Conservation (phyloP, 2,888 invertebrate genomes). For the Drosophila phalerata region DNA sequence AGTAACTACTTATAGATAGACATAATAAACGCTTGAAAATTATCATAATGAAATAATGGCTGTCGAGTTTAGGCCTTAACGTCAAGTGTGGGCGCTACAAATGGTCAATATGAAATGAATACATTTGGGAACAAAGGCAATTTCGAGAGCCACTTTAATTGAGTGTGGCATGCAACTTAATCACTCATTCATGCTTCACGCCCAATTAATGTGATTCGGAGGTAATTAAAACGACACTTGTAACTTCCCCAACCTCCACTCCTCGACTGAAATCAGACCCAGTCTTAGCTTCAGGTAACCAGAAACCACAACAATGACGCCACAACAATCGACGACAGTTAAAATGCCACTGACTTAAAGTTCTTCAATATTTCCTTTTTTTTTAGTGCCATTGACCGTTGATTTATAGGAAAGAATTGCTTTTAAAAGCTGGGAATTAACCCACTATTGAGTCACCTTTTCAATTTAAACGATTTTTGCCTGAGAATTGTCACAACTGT, state of each 20-base stretch:
- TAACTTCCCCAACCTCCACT: background rate
- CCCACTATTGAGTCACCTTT: constrained; percentile 21
- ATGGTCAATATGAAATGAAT: constrained; percentile 14
- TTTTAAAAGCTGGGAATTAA: background rate
- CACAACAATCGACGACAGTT: constrained; percentile 28
- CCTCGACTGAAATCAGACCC: background rate
- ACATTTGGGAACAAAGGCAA: background rate
- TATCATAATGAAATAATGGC: constrained; percentile 35
- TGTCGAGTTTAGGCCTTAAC: constrained; percentile 24
- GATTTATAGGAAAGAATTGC: constrained; percentile 4
- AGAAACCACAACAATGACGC: constrained; percentile 41
- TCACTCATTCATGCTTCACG: constrained; percentile 66
- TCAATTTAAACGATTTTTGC: background rate
- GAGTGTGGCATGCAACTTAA: constrained; percentile 50
- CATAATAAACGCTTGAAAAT: constrained; percentile 31
- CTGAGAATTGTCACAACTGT: constrained; percentile 35
- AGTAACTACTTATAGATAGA: constrained; percentile 45
- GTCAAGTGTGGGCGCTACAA: constrained; percentile 37
- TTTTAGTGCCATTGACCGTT: constrained; percentile 51
- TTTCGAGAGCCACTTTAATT: constrained; percentile 11
- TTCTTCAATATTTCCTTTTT: constrained; percentile 14
- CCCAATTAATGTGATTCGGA: constrained; percentile 37
- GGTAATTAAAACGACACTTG: constrained; percentile 55
- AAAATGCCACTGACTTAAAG: constrained; percentile 39
- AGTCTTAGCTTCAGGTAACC: constrained; percentile 31